Conservation (phyloP, 2,888 invertebrate genomes). For the Ptilodon capucinus region DNA sequence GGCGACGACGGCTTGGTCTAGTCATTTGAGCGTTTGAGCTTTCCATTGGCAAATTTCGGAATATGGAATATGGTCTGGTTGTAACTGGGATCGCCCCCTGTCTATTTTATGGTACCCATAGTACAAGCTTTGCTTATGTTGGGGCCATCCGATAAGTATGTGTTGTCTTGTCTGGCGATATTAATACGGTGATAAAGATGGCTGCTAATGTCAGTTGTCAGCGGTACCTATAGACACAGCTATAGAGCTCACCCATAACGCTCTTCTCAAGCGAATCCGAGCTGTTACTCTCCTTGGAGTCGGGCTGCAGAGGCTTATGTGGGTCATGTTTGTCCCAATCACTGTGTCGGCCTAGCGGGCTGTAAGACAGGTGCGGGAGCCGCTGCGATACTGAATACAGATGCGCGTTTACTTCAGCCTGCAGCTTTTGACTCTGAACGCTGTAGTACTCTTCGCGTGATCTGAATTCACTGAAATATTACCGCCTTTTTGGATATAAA, state of each 20-base stretch:
- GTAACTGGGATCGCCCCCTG: too few relatives aligned
- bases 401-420: constrained; percentile 78
- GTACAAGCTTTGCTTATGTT: too few relatives aligned
- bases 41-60: too few relatives aligned
- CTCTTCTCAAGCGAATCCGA: constrained; percentile 79
- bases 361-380: constrained; percentile 77
- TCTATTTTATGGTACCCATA: too few relatives aligned
- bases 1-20: too few relatives aligned
- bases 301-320: constrained; percentile 72
- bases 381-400: constrained; percentile 84
- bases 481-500: not conserved
- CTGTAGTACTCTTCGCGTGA: constrained; percentile 79
- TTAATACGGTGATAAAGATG: too few relatives aligned
- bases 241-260: constrained; percentile 73
- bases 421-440: constrained; percentile 75
- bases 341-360: constrained; percentile 72
- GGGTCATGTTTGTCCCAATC: constrained; percentile 79
- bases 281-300: constrained; percentile 78
- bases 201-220: too few relatives aligned
- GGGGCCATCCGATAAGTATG: too few relatives aligned
- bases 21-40: too few relatives aligned
- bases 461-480: constrained; percentile 64
- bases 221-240: too few relatives aligned
- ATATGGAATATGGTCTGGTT: too few relatives aligned
- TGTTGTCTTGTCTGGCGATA: too few relatives aligned